A percentile compares a stretch with the other conserved stretches of the same genome.
phyloP scores from a whole-genome alignment of 2,888 invertebrate species.

The Rhagophthalmus giganteus region DNA sequence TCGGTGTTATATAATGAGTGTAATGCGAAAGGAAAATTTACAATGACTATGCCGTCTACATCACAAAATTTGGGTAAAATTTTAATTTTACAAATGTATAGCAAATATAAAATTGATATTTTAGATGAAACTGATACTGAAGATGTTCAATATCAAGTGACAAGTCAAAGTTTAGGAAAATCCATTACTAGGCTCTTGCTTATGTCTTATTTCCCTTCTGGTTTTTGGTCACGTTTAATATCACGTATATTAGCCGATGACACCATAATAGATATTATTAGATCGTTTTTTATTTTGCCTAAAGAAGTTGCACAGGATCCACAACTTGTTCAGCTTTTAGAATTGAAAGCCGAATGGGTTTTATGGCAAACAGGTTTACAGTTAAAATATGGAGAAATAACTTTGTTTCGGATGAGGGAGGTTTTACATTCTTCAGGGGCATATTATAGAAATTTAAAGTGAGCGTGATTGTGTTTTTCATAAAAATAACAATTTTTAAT shows the following conservation, averaged over 20 bases:
- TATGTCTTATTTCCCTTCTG: constrained; percentile 96
- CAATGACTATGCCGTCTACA: constrained; percentile 48
- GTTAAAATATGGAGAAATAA: constrained; percentile 79
- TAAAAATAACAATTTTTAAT: background rate
- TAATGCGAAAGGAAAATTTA: constrained; percentile 47
- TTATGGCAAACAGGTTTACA: constrained; percentile 93
- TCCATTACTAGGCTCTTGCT: constrained; percentile 77
- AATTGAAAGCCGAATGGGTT: constrained; percentile 83
- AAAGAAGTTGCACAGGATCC: constrained; percentile 71
- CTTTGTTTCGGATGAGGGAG: constrained; percentile 82
- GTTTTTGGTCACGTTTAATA: constrained; percentile 95
- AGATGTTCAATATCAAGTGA: constrained; percentile 43
- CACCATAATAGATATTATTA: constrained; percentile 76
- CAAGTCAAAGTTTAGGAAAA: constrained; percentile 59
- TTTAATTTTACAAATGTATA: too few species aligned
- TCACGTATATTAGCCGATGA: constrained; percentile 91
- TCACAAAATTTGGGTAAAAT: too few species aligned
- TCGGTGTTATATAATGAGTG: constrained; percentile 52
- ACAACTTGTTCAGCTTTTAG: constrained; percentile 63
- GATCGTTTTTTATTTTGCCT: constrained; percentile 71
- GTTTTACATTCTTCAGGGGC: constrained; percentile 62
- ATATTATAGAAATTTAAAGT: constrained; percentile 55
- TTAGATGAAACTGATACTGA: constrained; percentile 9
- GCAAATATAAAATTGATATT: too few species aligned
- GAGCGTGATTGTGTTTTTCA: constrained; percentile 22